phyloP scores from a whole-genome alignment of 2,888 invertebrate genomes.

The Apamea epomidion region DNA sequence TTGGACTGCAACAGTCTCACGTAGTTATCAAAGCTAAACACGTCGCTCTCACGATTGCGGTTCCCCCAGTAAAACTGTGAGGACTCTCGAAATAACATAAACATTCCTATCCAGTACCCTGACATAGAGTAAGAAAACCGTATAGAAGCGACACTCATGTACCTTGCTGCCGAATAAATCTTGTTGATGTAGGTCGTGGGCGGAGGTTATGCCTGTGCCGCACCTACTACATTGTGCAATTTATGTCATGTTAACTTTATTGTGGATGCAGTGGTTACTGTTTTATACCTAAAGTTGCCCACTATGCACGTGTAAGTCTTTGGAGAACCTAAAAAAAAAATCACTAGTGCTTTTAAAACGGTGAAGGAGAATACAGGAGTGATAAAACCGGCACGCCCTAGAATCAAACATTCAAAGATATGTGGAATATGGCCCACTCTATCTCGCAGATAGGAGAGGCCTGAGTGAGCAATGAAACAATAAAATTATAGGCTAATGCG shows the following conservation, averaged over 20 bases:
- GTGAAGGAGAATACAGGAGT: neutral
- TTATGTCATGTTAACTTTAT: neutral
- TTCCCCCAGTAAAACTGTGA: constrained; percentile 34
- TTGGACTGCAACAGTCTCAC: constrained; percentile 17
- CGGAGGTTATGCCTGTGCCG: no score
- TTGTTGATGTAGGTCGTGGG: neutral
- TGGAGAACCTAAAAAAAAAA: neutral
- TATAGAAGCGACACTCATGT: neutral
- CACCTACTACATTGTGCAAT: neutral
- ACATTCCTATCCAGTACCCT: constrained; percentile 12
- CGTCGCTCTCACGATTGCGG: constrained; percentile 32
- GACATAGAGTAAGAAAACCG: constrained; percentile 6
- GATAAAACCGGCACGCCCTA: neutral
- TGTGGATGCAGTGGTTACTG: neutral
- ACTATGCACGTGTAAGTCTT: neutral
- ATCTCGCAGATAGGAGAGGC: neutral
- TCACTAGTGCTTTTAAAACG: no score
- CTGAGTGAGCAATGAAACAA: no score
- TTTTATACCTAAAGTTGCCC: neutral
- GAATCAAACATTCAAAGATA: neutral
- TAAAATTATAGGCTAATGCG: neutral
- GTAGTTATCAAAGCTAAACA: constrained; percentile 30
- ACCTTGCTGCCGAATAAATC: neutral
- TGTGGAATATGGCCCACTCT: neutral
- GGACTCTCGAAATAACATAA: constrained; percentile 35